Base-by-base conservation (phyloP, 2,888 invertebrate genomes). In the Megaustenia siamemsis region DNA sequence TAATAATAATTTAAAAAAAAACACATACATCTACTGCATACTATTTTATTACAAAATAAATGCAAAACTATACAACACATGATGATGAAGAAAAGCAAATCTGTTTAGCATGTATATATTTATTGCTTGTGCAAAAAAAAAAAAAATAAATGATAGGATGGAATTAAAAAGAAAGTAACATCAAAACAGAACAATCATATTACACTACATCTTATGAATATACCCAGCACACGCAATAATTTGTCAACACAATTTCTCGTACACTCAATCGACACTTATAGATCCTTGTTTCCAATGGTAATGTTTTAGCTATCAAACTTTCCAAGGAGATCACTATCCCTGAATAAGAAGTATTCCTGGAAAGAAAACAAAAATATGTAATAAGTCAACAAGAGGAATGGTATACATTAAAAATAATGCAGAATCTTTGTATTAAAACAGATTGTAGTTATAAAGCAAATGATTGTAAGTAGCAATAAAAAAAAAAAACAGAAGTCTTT, bases 281-380 rank as follows among this genome's bases (percentile, higher is more conserved):
- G 28, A 77, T 82, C 73, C 38, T 71, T 28, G 24, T 43, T 21
- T 56, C 40, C 35, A 12, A 32, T 28, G n/a, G 18, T 8, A 40
- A 28, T 43, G 6, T n/a, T 15, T 43, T 84, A 84, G 40, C 63
- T 84, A 60, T 93, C 91, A 90, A 93, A 95, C 95, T 98, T 99
- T 85, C 98, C 99, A 92, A 99, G 95, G 93, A 99, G 98, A 94
- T 99, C 99, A 82, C 97, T 95, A 95, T 99, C 99, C 94, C 98
- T 96, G 96, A 98, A 99, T 89, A 99, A 95, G 91, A 97, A 97
- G 93, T 97, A 97, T 94, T 99, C 99, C 94, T 95, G 92, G 83
- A 93, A 93, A 80, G 82, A 86, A 24, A 78, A 79, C n/a, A 73
- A 12, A 4, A 24, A 76, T 53, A 12, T 49, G 12, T 49, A 73